Conservation (phyloP, 64 coral and sea anemone genomes). For the Montipora capricornis region DNA sequence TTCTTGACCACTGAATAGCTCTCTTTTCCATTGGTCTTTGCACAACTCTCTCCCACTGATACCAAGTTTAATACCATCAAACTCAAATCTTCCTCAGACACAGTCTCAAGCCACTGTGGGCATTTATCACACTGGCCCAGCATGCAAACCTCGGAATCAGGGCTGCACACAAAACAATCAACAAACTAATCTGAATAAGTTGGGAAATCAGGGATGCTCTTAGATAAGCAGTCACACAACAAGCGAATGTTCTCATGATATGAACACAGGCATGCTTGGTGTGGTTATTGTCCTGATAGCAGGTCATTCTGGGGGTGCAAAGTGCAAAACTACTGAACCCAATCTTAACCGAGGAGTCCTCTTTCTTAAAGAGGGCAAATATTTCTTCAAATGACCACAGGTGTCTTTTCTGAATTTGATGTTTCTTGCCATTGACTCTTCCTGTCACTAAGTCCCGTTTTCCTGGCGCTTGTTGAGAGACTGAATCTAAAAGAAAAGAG, state of each 20-base stretch:
- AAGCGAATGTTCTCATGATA: slow-evolving; percentile 81
- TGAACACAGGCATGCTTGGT: slow-evolving; percentile 71
- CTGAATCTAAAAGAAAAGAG: slow-evolving; percentile 61
- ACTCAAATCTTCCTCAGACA: slow-evolving; percentile 35
- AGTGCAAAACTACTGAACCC: slow-evolving; percentile 66
- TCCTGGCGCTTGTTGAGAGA: slow-evolving; percentile 76
- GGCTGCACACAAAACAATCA: slow-evolving; percentile 66
- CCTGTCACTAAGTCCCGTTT: slow-evolving; percentile 46
- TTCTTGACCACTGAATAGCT: slow-evolving; percentile 11
- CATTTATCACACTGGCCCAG: slow-evolving; percentile 71
- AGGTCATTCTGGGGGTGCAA: slow-evolving; percentile 70
- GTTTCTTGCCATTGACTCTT: slow-evolving; percentile 10
- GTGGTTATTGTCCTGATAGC: slow-evolving; percentile 67
- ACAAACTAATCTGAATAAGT: slow-evolving; percentile 67
- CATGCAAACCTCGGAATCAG: slow-evolving; percentile 71
- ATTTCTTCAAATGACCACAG: slow-evolving; percentile 51
- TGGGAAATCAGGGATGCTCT: slow-evolving; percentile 71
- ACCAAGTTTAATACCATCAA: slow-evolving; percentile 40
- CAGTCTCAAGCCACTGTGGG: not conserved
- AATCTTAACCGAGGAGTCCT: slow-evolving; percentile 48
- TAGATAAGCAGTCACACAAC: slow-evolving; percentile 75
- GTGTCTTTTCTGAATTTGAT: slow-evolving; percentile 70
- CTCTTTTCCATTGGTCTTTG: slow-evolving; percentile 2
- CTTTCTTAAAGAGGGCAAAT: slow-evolving; percentile 25
- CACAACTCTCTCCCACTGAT: slow-evolving; percentile 42